Evolutionary conservation across 1,140 invertebrate genomes (phyloP).

Genomic region (Zophobas atratus): DNA sequence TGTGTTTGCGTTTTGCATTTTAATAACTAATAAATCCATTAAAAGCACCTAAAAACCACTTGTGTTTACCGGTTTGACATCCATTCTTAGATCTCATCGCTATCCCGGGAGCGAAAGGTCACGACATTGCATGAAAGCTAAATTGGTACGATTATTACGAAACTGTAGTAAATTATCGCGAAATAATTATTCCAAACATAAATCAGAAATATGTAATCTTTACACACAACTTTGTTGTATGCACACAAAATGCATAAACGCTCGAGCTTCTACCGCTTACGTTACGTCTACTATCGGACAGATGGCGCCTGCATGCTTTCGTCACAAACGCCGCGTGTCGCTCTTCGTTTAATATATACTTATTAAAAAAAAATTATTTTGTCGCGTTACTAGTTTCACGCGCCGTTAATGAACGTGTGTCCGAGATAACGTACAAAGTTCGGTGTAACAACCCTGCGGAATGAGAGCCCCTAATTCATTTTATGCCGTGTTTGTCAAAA

Average conservation of each 20-base stretch:
- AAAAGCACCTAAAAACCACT: conserved; percentile 8
- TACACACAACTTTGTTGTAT: no score
- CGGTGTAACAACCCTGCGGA: background rate
- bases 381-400: background rate
- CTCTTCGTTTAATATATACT: no score
- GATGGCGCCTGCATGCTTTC: no score
- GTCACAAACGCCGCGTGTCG: no score
- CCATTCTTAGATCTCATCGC: conserved; percentile 23
- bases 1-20: conserved; percentile 36
- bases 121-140: conserved; percentile 10
- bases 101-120: background rate
- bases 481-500: conserved; percentile 23
- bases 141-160: background rate
- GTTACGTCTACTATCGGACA: no score
- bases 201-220: no score
- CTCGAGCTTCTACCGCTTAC: no score
- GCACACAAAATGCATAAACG: no score
- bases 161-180: background rate
- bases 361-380: background rate
- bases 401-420: background rate
- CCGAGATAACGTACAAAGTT: background rate
- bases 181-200: no score
- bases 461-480: conserved; percentile 15
- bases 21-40: conserved; percentile 29
- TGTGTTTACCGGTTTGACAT: conserved; percentile 2